Evolutionary conservation across 2,888 invertebrate genomes (phyloP), one percentile per base, ranked within the genome.

Genomic region (Caenorhabditis afra): DNA sequence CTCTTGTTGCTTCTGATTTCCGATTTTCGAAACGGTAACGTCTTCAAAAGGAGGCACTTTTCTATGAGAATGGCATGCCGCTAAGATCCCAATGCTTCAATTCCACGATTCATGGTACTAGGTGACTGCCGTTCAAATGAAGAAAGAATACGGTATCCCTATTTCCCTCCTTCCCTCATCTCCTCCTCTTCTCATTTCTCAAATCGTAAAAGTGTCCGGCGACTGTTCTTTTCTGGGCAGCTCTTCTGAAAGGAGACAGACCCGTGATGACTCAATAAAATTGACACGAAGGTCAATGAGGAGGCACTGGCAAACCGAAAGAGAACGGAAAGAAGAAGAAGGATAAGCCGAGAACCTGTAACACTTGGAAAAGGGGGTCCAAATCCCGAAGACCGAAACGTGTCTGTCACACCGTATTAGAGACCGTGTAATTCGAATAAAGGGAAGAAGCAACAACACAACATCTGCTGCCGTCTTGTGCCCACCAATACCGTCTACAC

Each of bases 361-460:
- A 41, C 58, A 37, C 5, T 16, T 10, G 50, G 22, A 71, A 44
- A 53, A 7, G 45, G 20, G 18, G 39, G 14, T n/a, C n/a, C n/a
- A 7, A 49, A 68, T 41, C 39, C 7, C 29, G 29, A 29, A 52
- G 20, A 12, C n/a, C 16, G 5, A 64, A 39, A 39, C 12, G 22
- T 44, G 29, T 41, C 8, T 64, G 65, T 58, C 73, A 73, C 64
- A 35, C 62, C 62, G 64, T 61, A 71, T 62, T 71, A 71, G 39
- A 47, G 39, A 47, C 3, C 41, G 37, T 8, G n/a, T 35, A 29
- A 45, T 47, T 47, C 35, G 47, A 62, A 62, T 71, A 71, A 71
- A 62, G 62, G 62, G 71, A 71, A 71, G 62, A 55, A 47, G 61
- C 61, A 61, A 62, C 70, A 71, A 71, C 71, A 62, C 70, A 71